Conservation (phyloP, 2,888 invertebrate genomes). For the Helleia helle region DNA sequence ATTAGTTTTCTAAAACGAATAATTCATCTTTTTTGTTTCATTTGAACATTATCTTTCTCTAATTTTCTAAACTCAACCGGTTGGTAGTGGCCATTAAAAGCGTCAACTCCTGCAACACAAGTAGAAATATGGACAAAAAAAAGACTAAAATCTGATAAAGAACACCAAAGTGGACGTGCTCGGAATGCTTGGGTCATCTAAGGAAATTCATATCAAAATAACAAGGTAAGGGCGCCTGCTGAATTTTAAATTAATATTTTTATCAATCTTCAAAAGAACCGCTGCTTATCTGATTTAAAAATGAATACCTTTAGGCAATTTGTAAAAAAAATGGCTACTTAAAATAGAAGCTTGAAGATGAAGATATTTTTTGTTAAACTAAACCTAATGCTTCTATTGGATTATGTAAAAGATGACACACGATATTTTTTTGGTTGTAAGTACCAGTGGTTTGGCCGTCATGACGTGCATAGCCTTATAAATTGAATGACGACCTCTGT, state of each 20-base stretch:
- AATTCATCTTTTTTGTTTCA: neutral
- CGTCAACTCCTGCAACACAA: slow-evolving; percentile 1
- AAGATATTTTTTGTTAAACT: slow-evolving; percentile 2
- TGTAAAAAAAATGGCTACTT: slow-evolving; percentile 9
- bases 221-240: slow-evolving; percentile 34
- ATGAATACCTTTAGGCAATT: no score
- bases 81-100: neutral
- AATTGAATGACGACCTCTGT: no score
- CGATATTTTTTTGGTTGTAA: no score
- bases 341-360: no score
- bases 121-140: slow-evolving; percentile 15
- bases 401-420: slow-evolving; percentile 4
- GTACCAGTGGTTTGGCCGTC: slow-evolving; percentile 4
- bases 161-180: slow-evolving; percentile 46
- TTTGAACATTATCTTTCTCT: neutral
- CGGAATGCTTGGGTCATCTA: slow-evolving; percentile 36
- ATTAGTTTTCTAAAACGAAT: no score
- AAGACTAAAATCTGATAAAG: slow-evolving; percentile 49
- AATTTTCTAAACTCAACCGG: neutral
- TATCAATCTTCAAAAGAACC: slow-evolving; percentile 19
- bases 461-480: no score
- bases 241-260: slow-evolving; percentile 46
- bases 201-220: slow-evolving; percentile 49
- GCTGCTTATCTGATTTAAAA: slow-evolving; percentile 13
- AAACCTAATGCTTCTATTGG: neutral